Conservation (phyloP, 2,888 invertebrate genomes). For the Amphipoea lucens region DNA sequence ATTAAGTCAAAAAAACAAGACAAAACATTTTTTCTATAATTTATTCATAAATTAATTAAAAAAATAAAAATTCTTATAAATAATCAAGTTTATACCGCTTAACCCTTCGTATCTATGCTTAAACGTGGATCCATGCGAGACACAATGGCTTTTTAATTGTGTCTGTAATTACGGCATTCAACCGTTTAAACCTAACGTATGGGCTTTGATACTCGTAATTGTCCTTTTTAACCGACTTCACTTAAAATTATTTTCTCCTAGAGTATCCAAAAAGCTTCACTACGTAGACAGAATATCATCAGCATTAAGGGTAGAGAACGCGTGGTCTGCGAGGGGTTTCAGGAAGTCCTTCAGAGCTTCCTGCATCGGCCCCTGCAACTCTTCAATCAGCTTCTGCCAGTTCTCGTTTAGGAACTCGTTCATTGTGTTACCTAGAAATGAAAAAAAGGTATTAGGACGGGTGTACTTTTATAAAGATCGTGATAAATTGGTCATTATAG, state of each 20-base stretch:
- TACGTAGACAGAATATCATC: conserved; percentile 80
- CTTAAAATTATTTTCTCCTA: background rate
- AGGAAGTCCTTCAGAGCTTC: conserved; percentile 86
- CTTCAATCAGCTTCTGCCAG: conserved; percentile 93
- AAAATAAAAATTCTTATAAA: conserved; percentile 1
- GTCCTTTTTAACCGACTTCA: no score
- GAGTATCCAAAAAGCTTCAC: background rate
- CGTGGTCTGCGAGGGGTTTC: conserved; percentile 85
- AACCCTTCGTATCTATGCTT: no score
- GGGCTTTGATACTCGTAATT: no score
- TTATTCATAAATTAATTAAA: conserved; percentile 39
- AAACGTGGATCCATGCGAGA: no score
- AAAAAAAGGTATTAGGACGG: background rate
- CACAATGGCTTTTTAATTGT: no score
- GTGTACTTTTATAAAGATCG: background rate
- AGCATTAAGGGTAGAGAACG: conserved; percentile 83
- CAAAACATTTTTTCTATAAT: background rate
- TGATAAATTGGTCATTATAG: background rate
- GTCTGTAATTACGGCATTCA: no score
- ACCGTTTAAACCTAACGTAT: background rate
- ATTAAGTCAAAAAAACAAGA: background rate
- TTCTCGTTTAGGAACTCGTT: conserved; percentile 94
- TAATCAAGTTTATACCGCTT: background rate
- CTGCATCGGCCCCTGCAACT: conserved; percentile 93
- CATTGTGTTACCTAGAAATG: conserved; percentile 91